Evolutionary conservation across 2,113 vertebrate species (phyloP).

Genomic region (Columba livia): DNA sequence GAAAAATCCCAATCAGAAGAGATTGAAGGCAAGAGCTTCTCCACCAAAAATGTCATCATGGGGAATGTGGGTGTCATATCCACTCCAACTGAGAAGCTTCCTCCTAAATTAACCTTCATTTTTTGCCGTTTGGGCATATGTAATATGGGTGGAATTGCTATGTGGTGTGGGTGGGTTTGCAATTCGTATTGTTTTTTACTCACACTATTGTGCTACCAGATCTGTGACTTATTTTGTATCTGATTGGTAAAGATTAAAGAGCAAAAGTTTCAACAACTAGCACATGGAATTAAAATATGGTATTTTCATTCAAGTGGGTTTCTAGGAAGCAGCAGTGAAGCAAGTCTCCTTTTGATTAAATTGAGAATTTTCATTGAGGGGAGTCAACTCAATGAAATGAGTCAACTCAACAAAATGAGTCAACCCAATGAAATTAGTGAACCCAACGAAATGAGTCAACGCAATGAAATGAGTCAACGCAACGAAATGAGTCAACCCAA

Average conservation of each 20-base stretch:
- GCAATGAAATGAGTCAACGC: no score
- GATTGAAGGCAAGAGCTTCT: neutral
- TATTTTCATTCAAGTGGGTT: neutral
- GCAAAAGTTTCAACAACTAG: neutral
- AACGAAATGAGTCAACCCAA: no score
- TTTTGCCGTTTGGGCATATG: neutral
- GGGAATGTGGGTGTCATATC: neutral
- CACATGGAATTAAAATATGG: neutral
- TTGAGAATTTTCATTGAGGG: neutral
- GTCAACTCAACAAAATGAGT: no score
- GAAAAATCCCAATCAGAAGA: neutral
- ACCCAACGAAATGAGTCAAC: no score
- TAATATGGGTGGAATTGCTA: neutral
- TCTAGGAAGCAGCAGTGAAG: neutral
- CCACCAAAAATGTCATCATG: neutral
- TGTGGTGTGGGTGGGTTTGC: neutral
- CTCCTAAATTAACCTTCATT: neutral
- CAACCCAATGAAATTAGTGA: no score
- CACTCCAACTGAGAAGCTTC: neutral
- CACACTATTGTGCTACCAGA: rapidly evolving
- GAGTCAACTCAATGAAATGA: no score
- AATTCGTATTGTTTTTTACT: neutral
- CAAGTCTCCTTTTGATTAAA: neutral
- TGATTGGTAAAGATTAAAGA: neutral
- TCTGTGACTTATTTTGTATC: neutral